Conservation (phyloP, 30 jellyfish, hydroid and myxozoan species). For the Nemopilema nomurai region DNA sequence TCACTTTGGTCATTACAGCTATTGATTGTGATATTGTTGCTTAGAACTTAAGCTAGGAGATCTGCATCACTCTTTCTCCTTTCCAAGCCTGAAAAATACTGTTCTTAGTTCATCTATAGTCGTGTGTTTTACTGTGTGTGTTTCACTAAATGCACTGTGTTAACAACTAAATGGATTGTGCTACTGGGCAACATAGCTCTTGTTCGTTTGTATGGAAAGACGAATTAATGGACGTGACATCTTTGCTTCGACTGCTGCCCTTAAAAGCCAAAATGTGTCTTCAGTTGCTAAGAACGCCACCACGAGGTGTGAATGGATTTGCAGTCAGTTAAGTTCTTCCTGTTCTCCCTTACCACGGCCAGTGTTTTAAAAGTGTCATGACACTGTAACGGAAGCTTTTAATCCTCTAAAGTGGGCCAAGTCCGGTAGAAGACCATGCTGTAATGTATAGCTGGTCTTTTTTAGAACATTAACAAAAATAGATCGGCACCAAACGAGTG, state of each 20-base stretch:
- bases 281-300: not conserved
- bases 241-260: not conserved
- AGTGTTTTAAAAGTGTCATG: not conserved
- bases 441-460: not conserved
- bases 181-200: too few species aligned
- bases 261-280: not conserved
- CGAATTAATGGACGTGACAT: not conserved
- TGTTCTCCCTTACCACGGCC: not conserved
- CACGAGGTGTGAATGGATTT: not conserved
- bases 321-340: not conserved
- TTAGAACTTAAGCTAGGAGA: too few species aligned
- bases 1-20: too few species aligned
- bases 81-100: too few species aligned
- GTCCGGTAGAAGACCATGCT: not conserved
- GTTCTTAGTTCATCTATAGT: too few species aligned
- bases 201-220: too few species aligned
- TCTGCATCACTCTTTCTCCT: too few species aligned
- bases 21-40: too few species aligned
- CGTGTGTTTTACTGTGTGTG: too few species aligned
- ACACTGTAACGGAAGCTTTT: not conserved
- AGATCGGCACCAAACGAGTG: not conserved
- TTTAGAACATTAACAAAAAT: not conserved
- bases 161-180: too few species aligned
- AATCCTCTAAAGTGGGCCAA: not conserved
- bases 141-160: too few species aligned